phyloP scores from a whole-genome alignment of 1,140 invertebrate genomes.

The Panagrolaimus sp. region DNA sequence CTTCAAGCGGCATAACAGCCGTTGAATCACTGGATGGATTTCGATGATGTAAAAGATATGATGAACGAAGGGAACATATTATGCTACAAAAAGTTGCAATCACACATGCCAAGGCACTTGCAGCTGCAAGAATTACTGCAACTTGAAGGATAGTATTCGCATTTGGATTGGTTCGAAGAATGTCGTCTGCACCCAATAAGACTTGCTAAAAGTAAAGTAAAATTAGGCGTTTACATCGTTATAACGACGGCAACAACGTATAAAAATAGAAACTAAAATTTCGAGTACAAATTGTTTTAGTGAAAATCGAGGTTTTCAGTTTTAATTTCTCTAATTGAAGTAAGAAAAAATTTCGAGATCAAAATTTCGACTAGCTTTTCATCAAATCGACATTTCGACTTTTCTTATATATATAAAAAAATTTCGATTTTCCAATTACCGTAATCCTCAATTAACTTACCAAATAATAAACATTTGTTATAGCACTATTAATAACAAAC shows the following conservation, averaged over 20 bases:
- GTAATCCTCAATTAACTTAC: constrained; percentile 35
- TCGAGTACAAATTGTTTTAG: too few relatives aligned
- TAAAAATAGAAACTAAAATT: too few relatives aligned
- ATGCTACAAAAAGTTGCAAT: constrained; percentile 34
- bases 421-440: too few relatives aligned
- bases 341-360: too few relatives aligned
- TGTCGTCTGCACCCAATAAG: constrained; percentile 31
- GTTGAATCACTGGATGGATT: constrained; percentile 25
- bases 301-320: too few relatives aligned
- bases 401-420: too few relatives aligned
- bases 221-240: too few relatives aligned
- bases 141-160: constrained; percentile 43
- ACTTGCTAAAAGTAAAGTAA: constrained; percentile 40
- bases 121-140: constrained; percentile 49
- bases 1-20: constrained; percentile 38
- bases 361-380: too few relatives aligned
- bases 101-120: constrained; percentile 44
- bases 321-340: too few relatives aligned
- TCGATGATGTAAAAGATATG: constrained; percentile 46
- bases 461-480: constrained; percentile 55
- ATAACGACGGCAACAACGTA: too few relatives aligned
- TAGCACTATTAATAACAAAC: constrained; percentile 49
- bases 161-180: constrained; percentile 28
- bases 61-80: constrained; percentile 47
- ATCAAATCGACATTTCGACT: too few relatives aligned